Evolutionary conservation across 2,797 vertebrate genomes (phyloP).

Genomic region (Schizopygopsis pylzovi): DNA sequence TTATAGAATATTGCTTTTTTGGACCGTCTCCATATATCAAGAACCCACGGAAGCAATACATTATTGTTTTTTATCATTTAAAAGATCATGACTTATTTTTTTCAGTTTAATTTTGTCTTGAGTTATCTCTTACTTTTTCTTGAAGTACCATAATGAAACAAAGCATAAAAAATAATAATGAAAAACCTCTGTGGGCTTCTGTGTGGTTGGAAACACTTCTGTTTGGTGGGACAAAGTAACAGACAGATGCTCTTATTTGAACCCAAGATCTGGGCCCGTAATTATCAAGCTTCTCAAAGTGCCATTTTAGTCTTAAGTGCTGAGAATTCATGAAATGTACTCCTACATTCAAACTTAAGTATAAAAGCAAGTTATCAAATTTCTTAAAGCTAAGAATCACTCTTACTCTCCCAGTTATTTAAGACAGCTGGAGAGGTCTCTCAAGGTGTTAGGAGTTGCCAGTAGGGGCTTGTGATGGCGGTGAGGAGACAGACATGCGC

Average conservation of each 20-base stretch:
- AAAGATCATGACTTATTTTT: background rate
- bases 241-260: conserved; percentile 9
- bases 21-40: background rate
- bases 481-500: no score
- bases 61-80: background rate
- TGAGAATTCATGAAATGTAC: no score
- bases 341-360: no score
- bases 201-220: background rate
- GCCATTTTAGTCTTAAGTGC: no score
- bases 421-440: no score
- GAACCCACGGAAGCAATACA: background rate
- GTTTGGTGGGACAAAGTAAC: background rate
- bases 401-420: no score
- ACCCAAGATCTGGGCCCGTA: no score
- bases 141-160: background rate
- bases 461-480: no score
- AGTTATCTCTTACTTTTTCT: background rate
- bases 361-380: no score
- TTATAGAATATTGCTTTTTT: background rate
- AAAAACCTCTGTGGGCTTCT: background rate
- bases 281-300: no score
- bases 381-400: no score
- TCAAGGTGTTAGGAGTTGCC: no score
- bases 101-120: background rate
- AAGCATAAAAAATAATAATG: background rate